Evolutionary conservation across 1,140 invertebrate species (phyloP), one percentile per base, ranked within the genome.

Genomic region (Bombus pyrosoma): DNA sequence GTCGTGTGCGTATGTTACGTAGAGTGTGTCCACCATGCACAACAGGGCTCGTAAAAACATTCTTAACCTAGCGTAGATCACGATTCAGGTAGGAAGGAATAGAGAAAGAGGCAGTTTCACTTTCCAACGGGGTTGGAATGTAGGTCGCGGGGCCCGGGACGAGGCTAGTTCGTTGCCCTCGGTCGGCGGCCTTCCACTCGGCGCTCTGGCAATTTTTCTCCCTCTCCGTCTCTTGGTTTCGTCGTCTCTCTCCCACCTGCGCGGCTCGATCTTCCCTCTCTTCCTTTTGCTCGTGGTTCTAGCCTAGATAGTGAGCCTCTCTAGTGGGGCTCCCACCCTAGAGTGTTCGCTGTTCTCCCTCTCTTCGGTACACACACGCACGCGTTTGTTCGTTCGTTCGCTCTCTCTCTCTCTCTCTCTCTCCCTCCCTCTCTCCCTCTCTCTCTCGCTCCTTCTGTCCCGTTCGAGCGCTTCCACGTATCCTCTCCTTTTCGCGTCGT

Each of bases 151-250:
- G 92, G 93, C 92, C 94, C 94, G 93, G 93, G 95, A 94, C 93
- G 95, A 95, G 94, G 94, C 92, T 93, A 94, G 95, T 95, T 95
- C 95, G 94, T 95, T 95, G 94, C 93, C 93, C 95, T 93, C 92
- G 88, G 82, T 87, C 91, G 87, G 90, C 94, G 94, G 94, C 95
- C 95, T 95, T 95, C 95, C 93, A 94, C 95, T 94, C 94, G 91
- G 90, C 90, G 93, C 93, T 92, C 92, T 82, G 87, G 90, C 93
- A 92, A 93, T 94, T 93, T 93, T 92, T 91, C 77, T 69, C 85
- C 71, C 79, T 66, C 81, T 41, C 81, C 59, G 32, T 75, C 43
- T 64, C 39, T n/a, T 28, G 3, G 1, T 62, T n/a, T 39, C 75
- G 12, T 25, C 5, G 28, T 77, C 68, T 53, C 78, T 69, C 28